phyloP scores from a whole-genome alignment of 2,113 vertebrate species.

The Nothocercus julius region DNA sequence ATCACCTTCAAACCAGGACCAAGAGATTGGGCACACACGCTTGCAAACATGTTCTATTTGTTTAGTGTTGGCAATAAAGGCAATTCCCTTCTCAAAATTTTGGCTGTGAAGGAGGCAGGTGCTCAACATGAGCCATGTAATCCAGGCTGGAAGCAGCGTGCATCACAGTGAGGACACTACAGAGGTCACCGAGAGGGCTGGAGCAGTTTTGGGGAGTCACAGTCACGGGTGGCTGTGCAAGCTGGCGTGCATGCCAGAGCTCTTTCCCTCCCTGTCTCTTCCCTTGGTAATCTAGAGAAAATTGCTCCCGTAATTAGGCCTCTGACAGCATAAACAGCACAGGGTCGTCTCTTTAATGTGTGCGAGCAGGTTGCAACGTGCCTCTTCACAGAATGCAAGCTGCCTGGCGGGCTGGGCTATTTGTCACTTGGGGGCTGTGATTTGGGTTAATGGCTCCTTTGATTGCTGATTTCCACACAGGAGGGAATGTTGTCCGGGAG shows the following conservation, averaged over 20 bases:
- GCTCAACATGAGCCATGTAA: neutral
- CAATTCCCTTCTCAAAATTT: fast-evolving
- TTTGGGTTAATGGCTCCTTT: constrained; percentile 57
- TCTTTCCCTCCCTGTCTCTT: neutral
- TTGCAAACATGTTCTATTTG: neutral
- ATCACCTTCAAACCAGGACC: neutral
- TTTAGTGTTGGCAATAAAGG: neutral
- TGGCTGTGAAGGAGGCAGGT: neutral
- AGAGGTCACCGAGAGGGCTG: neutral
- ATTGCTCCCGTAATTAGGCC: constrained; percentile 45
- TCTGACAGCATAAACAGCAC: constrained; percentile 37
- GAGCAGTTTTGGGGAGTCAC: neutral
- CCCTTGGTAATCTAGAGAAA: constrained; percentile 24
- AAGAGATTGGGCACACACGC: neutral
- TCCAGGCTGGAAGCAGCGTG: neutral
- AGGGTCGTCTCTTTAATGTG: constrained; percentile 63
- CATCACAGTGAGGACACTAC: neutral
- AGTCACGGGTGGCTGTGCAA: neutral
- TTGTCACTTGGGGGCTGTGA: constrained; percentile 58
- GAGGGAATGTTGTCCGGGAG: neutral
- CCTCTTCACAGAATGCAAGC: neutral
- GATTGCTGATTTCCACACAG: constrained; percentile 64
- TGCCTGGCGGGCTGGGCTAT: constrained; percentile 23
- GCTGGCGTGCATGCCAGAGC: neutral
- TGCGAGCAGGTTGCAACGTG: constrained; percentile 47